Evolutionary conservation across 1,140 invertebrate genomes (phyloP).

Genomic region (Myzus persicae): DNA sequence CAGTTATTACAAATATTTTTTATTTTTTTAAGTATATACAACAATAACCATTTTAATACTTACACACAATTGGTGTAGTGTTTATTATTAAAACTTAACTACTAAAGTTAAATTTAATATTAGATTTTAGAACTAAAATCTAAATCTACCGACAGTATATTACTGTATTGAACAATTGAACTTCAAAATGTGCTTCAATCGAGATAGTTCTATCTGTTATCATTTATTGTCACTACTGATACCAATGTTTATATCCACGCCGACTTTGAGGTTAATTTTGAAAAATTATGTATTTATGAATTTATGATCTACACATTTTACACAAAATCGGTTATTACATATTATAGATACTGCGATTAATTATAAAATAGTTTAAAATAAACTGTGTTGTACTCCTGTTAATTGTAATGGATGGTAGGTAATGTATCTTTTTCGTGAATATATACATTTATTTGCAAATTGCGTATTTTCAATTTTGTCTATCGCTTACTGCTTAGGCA

Average conservation of each 20-base stretch:
- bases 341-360: too few relatives aligned
- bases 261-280: slow-evolving; percentile 14
- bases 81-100: slow-evolving; percentile 7
- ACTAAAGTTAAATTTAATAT: not conserved
- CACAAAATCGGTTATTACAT: too few relatives aligned
- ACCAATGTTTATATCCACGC: not conserved
- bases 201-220: not conserved
- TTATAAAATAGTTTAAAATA: too few relatives aligned
- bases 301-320: too few relatives aligned
- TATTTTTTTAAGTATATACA: not conserved
- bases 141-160: not conserved
- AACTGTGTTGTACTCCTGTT: too few relatives aligned
- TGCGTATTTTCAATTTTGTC: too few relatives aligned
- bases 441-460: too few relatives aligned
- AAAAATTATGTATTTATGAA: not conserved
- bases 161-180: too few relatives aligned
- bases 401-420: too few relatives aligned
- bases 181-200: not conserved
- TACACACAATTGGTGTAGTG: not conserved
- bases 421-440: too few relatives aligned
- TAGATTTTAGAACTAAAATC: not conserved
- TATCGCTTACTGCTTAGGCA: too few relatives aligned
- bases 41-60: not conserved
- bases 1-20: not conserved
- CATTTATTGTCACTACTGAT: not conserved